Evolutionary conservation across 2,888 invertebrate genomes (phyloP).

Genomic region (Crepidodera aurea): DNA sequence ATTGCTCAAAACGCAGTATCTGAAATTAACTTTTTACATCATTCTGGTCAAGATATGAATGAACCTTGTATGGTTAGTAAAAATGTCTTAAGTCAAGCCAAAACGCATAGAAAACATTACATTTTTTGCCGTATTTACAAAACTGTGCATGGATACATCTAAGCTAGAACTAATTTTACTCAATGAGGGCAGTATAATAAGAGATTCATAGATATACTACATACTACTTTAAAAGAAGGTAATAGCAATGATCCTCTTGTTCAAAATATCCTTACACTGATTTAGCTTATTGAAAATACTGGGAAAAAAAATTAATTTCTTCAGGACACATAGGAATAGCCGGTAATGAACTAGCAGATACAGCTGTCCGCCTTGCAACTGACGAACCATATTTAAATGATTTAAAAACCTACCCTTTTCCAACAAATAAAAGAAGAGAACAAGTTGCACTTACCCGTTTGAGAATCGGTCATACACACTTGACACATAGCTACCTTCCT

Average conservation of each 20-base stretch:
- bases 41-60: too few relatives aligned
- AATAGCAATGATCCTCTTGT: background rate
- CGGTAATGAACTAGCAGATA: conserved; percentile 7
- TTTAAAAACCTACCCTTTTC: background rate
- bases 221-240: background rate
- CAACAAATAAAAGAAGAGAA: conserved; percentile 8
- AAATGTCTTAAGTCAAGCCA: too few relatives aligned
- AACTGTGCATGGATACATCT: too few relatives aligned
- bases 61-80: too few relatives aligned
- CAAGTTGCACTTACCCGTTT: conserved; percentile 4
- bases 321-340: conserved; percentile 6
- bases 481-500: conserved; percentile 10
- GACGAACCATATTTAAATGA: background rate
- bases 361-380: background rate
- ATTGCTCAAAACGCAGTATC: too few relatives aligned
- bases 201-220: too few relatives aligned
- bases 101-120: too few relatives aligned
- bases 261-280: background rate
- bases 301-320: background rate
- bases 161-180: too few relatives aligned
- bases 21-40: too few relatives aligned
- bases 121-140: too few relatives aligned
- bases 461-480: conserved; percentile 12
- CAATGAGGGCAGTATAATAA: too few relatives aligned
- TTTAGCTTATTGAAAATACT: background rate